These are phyloP conservation scores for Saccostrea cuccullata DNA, from an alignment of 1,140 invertebrate species.

Conservation along the genomic window DNA sequence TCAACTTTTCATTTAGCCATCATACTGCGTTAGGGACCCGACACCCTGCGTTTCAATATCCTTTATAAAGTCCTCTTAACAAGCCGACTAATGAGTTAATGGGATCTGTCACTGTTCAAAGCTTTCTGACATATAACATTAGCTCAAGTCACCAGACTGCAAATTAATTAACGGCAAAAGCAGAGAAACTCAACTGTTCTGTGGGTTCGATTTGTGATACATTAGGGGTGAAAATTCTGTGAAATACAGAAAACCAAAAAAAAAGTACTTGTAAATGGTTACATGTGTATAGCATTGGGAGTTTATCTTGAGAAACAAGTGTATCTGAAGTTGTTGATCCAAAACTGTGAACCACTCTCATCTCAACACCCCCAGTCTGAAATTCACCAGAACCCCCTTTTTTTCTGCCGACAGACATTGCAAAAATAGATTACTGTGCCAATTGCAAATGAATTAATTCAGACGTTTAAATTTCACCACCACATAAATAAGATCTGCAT, in stretches of 20 bases:
- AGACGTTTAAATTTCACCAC: slow-evolving; percentile 14
- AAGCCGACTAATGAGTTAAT: slow-evolving; percentile 26
- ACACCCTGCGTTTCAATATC: slow-evolving; percentile 20
- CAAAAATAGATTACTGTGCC: not conserved
- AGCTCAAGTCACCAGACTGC: slow-evolving; percentile 21
- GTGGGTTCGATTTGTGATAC: slow-evolving; percentile 9
- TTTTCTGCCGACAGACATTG: slow-evolving; percentile 15
- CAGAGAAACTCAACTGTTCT: not conserved
- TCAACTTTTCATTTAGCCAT: not conserved
- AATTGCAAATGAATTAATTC: slow-evolving; percentile 31
- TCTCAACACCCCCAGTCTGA: slow-evolving; percentile 7
- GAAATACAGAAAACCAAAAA: not conserved
- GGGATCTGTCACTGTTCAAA: slow-evolving; percentile 35
- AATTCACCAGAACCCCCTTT: slow-evolving; percentile 26
- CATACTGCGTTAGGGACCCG: not conserved
- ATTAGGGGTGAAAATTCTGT: slow-evolving; percentile 1
- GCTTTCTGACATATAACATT: slow-evolving; percentile 31
- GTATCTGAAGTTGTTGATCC: slow-evolving; percentile 29
- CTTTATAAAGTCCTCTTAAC: slow-evolving; percentile 14
- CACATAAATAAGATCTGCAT: slow-evolving; percentile 7
- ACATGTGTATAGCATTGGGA: slow-evolving; percentile 23
- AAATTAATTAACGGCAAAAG: slow-evolving; percentile 29
- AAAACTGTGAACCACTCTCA: slow-evolving; percentile 16
- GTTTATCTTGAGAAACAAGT: not conserved
- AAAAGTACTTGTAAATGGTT: not conserved